phyloP scores from a whole-genome alignment of 2,888 invertebrate species.

The Lacanobia wlatinum region DNA sequence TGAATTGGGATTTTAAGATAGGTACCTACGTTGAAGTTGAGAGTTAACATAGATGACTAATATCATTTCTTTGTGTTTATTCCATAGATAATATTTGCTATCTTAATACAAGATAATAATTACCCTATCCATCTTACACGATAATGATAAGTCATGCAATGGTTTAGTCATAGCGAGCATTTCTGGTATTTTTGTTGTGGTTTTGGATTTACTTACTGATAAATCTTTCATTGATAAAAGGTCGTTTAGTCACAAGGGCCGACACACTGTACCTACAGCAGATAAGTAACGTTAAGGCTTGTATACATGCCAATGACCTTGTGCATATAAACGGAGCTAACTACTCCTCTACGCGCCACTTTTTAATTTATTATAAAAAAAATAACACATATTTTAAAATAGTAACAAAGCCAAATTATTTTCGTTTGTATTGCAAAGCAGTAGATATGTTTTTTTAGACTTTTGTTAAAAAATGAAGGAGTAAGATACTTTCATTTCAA shows the following conservation, averaged over 20 bases:
- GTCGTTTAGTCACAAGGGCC: not conserved
- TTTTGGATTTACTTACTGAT: conserved; percentile 10
- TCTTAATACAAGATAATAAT: conserved; percentile 22
- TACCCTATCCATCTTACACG: conserved; percentile 20
- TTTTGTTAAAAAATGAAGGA: no score
- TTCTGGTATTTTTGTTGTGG: conserved; percentile 24
- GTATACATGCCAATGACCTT: no score
- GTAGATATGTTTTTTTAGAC: no score
- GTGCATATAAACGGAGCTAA: no score
- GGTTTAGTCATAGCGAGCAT: conserved; percentile 27
- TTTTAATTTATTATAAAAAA: no score
- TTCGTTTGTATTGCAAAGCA: no score
- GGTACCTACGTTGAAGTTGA: not conserved
- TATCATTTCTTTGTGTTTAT: not conserved
- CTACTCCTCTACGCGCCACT: no score
- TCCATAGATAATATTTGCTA: conserved; percentile 14
- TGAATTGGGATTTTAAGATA: not conserved
- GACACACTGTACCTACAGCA: not conserved
- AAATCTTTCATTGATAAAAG: conserved; percentile 4
- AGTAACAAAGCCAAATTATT: no score
- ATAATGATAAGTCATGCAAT: conserved; percentile 23
- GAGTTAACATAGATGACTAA: conserved; percentile 14
- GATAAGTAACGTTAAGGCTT: not conserved
- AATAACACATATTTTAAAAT: no score
- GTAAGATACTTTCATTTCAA: no score